Base-by-base conservation (phyloP, 2,888 invertebrate genomes). In the Monochamus alternatus region DNA sequence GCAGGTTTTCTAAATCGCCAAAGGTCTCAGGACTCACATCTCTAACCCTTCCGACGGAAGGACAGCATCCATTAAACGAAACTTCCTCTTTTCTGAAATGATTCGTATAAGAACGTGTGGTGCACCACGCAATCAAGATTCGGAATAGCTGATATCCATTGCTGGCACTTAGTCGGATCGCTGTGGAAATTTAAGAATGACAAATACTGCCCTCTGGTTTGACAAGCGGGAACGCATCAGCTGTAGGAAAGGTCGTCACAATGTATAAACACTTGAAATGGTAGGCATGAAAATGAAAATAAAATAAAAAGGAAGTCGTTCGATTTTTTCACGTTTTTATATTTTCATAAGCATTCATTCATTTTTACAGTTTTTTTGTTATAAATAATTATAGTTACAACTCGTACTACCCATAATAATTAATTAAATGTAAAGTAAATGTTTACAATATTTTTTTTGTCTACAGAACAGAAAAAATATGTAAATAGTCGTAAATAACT, bases 101-200 rank as follows among this genome's bases (percentile, higher is more conserved):
- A n/a, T 69, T 62, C 30, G 52, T 65, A 51, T 77, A 77, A 55
- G 7, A 74, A 69, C 14, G 64, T 77, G 30, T 74, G 74, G 64
- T 78, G 71, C 9, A 74, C 66, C 31, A 78, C 73, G 38, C 75
- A 63, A 30, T 76, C 78, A 58, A 75, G 69, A 51, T 78, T 74
- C 55, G 81, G 76, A 43, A 78, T 76, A 22, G 77, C 73, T n/a
- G 74, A 65, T 38, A 78, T 75, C 77, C 77, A 78, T 71, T 76
- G 63, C 58, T 73, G 73, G 14, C 75, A 72, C 14, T 22, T 60
- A 3, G 31, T 65, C 3, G 70, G 66, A 55, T 74, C 67, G 3
- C 8, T 44, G 0, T 76, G 79, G 22, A 79, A 74, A 10, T 73
- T 71, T 67, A 75, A 55, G 32, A 79, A 79, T 38, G 73, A 63